These are phyloP conservation scores for Gopherus flavomarginatus DNA, from an alignment of 2,113 vertebrate species.

Conservation along the genomic window DNA sequence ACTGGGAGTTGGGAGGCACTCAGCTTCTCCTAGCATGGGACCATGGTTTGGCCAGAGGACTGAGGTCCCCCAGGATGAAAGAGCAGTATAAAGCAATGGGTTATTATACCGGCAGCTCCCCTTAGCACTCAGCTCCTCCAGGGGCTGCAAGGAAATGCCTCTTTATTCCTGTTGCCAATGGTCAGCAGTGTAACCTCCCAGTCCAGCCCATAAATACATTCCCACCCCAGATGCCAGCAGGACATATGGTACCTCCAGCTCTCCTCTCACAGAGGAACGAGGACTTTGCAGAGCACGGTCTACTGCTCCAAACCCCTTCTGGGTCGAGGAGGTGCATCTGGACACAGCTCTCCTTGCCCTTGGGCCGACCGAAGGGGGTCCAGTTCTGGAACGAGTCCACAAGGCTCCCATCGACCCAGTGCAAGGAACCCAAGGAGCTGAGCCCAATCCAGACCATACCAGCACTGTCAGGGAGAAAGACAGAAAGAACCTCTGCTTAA, in stretches of 20 bases:
- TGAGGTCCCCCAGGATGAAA: neutral
- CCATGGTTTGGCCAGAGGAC: neutral
- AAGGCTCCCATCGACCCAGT: neutral
- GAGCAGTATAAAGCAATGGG: neutral
- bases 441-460: slow-evolving; percentile 73
- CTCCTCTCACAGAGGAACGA: slow-evolving; percentile 73
- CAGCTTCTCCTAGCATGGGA: neutral
- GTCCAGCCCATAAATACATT: neutral
- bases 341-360: slow-evolving; percentile 45
- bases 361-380: neutral
- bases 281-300: slow-evolving; percentile 54
- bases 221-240: neutral
- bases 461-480: slow-evolving; percentile 40
- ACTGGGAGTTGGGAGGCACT: neutral
- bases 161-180: neutral
- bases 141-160: neutral
- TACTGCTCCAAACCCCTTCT: slow-evolving; percentile 50
- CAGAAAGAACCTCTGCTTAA: neutral
- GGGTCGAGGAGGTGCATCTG: slow-evolving; percentile 70
- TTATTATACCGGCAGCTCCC: neutral
- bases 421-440: neutral
- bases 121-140: neutral
- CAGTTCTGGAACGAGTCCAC: neutral
- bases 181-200: neutral
- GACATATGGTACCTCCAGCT: neutral